A percentile compares a stretch with the other conserved stretches of the same genome.
These are phyloP conservation scores for Xestia ashworthii DNA, from an alignment of 2,888 invertebrate species.

Conservation along the genomic window DNA sequence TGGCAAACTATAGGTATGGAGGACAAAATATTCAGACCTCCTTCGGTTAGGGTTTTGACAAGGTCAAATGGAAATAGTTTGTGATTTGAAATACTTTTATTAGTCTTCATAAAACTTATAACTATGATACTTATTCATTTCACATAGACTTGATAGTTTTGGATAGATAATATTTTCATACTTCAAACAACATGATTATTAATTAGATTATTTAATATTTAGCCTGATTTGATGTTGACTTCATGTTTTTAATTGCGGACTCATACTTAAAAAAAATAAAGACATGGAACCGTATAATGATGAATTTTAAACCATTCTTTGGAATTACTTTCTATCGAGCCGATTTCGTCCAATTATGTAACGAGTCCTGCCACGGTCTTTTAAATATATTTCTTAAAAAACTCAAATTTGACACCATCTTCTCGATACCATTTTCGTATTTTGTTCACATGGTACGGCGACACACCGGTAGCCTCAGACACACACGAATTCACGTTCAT, in stretches of 20 bases:
- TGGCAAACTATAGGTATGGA: too few relatives aligned
- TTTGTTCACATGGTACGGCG: neutral
- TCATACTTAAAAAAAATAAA: too few relatives aligned
- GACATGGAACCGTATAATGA: too few relatives aligned
- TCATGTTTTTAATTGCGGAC: too few relatives aligned
- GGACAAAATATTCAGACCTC: too few relatives aligned
- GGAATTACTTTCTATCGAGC: too few relatives aligned
- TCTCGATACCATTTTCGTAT: neutral
- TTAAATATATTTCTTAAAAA: too few relatives aligned
- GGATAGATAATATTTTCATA: neutral
- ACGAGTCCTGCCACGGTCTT: too few relatives aligned
- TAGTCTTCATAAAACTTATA: neutral
- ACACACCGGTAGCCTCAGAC: conserved; percentile 35
- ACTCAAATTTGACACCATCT: neutral
- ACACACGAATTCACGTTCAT: conserved; percentile 28
- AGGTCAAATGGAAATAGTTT: neutral
- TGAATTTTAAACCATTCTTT: too few relatives aligned
- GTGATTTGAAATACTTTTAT: neutral
- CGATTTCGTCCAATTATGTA: too few relatives aligned
- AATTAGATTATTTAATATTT: neutral
- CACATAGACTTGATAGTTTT: neutral
- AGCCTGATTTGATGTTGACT: neutral
- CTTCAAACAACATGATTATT: neutral
- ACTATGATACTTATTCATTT: neutral
- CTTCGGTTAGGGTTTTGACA: too few relatives aligned